Conservation (phyloP, 1,140 invertebrate genomes). For the Drosophila dunni region DNA sequence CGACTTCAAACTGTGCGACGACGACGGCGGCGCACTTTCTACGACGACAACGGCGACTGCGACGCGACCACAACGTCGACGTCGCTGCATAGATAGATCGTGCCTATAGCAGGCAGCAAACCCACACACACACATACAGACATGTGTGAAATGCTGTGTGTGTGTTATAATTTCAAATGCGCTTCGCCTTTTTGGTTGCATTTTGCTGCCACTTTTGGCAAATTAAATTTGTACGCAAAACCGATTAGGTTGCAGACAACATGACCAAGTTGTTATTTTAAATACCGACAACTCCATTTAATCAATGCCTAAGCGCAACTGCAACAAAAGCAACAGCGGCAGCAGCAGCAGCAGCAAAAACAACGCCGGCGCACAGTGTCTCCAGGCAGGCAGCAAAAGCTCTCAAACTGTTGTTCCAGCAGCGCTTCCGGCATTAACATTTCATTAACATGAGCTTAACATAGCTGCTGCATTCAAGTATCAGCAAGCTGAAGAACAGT, state of each 20-base stretch:
- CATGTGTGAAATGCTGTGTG: constrained; percentile 39
- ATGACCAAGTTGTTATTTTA: constrained; percentile 83
- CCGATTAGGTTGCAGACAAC: constrained; percentile 78
- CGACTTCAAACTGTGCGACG: constrained; percentile 35
- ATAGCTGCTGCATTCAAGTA: not conserved
- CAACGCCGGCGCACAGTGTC: constrained; percentile 31
- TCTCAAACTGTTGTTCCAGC: not conserved
- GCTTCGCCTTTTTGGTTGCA: constrained; percentile 75
- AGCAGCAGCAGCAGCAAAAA: constrained; percentile 5
- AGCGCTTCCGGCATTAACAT: not conserved
- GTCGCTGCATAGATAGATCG: constrained; percentile 52
- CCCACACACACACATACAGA: constrained; percentile 9
- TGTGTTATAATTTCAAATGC: constrained; percentile 81
- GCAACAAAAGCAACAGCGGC: constrained; percentile 24
- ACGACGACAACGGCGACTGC: constrained; percentile 5
- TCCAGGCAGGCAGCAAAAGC: not conserved
- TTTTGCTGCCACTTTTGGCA: constrained; percentile 82
- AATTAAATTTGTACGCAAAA: constrained; percentile 83
- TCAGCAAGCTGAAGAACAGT: too few species aligned
- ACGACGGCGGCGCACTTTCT: constrained; percentile 20
- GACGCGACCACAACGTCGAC: constrained; percentile 45
- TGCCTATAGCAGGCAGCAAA: constrained; percentile 25
- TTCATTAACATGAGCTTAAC: not conserved
- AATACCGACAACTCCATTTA: constrained; percentile 82
- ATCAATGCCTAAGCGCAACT: constrained; percentile 66